phyloP scores from a whole-genome alignment of 1,140 invertebrate species.

The Hydropsyche tenuis region DNA sequence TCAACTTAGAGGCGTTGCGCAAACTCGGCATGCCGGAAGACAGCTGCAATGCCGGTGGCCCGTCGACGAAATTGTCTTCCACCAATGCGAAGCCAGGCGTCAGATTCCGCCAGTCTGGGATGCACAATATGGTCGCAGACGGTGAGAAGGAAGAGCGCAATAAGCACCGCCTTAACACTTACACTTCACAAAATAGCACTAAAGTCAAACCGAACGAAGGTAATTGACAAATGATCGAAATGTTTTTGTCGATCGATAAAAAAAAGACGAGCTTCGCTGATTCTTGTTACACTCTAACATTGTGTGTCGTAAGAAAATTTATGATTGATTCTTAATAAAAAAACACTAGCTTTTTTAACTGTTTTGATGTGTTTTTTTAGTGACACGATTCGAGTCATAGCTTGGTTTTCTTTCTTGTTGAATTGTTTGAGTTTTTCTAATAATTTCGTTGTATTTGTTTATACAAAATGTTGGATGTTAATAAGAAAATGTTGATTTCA shows the following conservation, averaged over 20 bases:
- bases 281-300: neutral
- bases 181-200: conserved; percentile 29
- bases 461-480: no score
- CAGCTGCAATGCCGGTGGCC: neutral
- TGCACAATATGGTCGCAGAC: conserved; percentile 5
- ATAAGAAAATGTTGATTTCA: no score
- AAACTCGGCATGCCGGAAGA: conserved; percentile 37
- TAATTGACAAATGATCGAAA: conserved; percentile 10
- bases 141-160: conserved; percentile 30
- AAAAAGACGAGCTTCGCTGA: neutral
- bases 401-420: no score
- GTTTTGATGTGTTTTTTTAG: no score
- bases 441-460: no score
- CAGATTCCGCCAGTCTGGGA: conserved; percentile 35
- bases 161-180: conserved; percentile 29
- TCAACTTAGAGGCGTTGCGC: conserved; percentile 43
- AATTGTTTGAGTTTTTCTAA: no score
- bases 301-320: neutral
- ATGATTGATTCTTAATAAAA: no score
- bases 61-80: conserved; percentile 12
- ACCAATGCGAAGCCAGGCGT: conserved; percentile 23
- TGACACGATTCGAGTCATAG: no score
- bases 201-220: conserved; percentile 24
- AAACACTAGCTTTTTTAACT: no score
- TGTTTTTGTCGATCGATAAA: conserved; percentile 1